Evolutionary conservation across 2,113 vertebrate genomes (phyloP).

Genomic region (Pagrus major): DNA sequence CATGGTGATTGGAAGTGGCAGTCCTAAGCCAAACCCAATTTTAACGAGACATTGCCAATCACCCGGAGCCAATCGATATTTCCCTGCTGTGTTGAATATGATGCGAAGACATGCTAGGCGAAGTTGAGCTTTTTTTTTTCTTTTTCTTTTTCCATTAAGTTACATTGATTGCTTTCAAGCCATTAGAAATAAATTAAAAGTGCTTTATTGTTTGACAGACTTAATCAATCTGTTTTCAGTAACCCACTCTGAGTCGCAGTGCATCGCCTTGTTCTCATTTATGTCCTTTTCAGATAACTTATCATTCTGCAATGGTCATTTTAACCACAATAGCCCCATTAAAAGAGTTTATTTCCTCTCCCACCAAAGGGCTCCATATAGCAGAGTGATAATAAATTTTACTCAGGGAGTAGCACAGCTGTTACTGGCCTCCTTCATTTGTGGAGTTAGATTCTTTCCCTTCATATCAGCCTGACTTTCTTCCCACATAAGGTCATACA

Average conservation of each 20-base stretch:
- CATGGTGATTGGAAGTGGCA: slow-evolving; percentile 11
- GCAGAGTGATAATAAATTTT: slow-evolving; percentile 29
- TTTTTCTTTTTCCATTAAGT: neutral
- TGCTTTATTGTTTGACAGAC: slow-evolving; percentile 12
- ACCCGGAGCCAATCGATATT: slow-evolving; percentile 33
- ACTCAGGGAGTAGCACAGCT: slow-evolving; percentile 32
- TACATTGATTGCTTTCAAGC: slow-evolving; percentile 21
- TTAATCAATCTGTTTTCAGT: slow-evolving; percentile 27
- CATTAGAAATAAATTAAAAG: slow-evolving; percentile 23
- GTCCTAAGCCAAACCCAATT: slow-evolving; percentile 27
- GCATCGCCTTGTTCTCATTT: slow-evolving; percentile 13
- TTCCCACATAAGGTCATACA: slow-evolving; percentile 27
- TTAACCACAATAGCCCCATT: slow-evolving; percentile 16
- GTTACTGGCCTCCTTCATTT: slow-evolving; percentile 4
- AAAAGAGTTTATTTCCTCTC: slow-evolving; percentile 39
- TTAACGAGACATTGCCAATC: slow-evolving; percentile 42
- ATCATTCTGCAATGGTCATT: slow-evolving; percentile 7
- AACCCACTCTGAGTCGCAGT: neutral
- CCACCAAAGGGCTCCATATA: slow-evolving; percentile 1
- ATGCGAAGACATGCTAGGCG: neutral
- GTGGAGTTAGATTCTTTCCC: slow-evolving; percentile 6
- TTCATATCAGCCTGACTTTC: slow-evolving; percentile 15
- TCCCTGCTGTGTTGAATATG: slow-evolving; percentile 35
- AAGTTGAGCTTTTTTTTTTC: slow-evolving; percentile 23
- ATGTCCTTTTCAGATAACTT: slow-evolving; percentile 31